Evolutionary conservation across 1,140 invertebrate species (phyloP), one percentile per base, ranked within the genome.

Genomic region (Ptiloglossa arizonensis): DNA sequence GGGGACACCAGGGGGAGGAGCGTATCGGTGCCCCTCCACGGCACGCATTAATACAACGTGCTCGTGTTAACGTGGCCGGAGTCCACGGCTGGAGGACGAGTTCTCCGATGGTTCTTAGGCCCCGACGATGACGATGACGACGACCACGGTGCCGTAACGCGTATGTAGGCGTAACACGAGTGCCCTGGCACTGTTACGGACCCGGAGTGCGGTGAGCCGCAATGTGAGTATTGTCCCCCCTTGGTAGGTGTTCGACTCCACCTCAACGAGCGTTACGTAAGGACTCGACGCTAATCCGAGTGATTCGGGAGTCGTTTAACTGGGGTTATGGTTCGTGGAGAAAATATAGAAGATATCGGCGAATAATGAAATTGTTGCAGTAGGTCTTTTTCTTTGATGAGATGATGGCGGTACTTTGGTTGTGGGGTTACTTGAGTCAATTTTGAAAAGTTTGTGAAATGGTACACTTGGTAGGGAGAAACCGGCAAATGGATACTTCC

Each of bases 1-100:
- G 71, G 76, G 79, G 17, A 29, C 38, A 56, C 1, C n/a, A 24
- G n/a, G 75, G 74, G 86, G 75, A 78, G 63, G 60, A 76, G 68
- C 46, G 54, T 66, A 64, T 46, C 38, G 74, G 73, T 78, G 54
- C 57, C 73, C 73, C 73, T 76, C 73, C 54, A 69, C 73, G 17
- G 17, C 6, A 22, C 52, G 66, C 19, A 8, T 52, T 38, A 29
- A 64, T n/a, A n/a, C n/a, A n/a, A n/a, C n/a, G n/a, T n/a, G n/a
- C n/a, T n/a, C 62, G 46, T 22, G 35, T 38, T 38, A 41, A 38
- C 59, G 32, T 41, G 24, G 52, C 8, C n/a, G n/a, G n/a, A n/a
- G n/a, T 56, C 52, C n/a, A n/a, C n/a, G n/a, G 59, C 41, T 4
- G 17, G 35, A 17, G 56, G 44, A 73, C 70, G 32, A 72, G 29